Evolutionary conservation across 35 echinoderm and acorn worm genomes (phyloP).

Genomic region (Nesometra sesokonis): DNA sequence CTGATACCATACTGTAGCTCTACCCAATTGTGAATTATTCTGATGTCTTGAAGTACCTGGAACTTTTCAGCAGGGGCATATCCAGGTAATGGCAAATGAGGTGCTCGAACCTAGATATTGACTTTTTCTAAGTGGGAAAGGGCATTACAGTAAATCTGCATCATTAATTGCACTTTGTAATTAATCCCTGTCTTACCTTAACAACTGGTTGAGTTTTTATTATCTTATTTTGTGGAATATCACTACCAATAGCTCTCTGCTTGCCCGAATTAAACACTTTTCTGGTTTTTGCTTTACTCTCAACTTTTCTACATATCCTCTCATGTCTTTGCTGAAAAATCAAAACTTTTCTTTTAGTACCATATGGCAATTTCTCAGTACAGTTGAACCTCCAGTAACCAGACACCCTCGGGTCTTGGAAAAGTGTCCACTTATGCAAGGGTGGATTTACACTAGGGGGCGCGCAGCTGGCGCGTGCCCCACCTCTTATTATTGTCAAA

Average conservation of each 20-base stretch:
- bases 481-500: no score
- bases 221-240: constrained; percentile 24
- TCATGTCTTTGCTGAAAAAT: constrained; percentile 27
- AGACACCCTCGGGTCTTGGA: no score
- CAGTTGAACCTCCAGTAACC: no score
- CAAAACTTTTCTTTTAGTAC: background rate
- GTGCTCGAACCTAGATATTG: background rate
- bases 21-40: no score
- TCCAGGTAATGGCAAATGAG: no score
- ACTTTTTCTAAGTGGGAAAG: background rate
- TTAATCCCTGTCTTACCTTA: constrained; percentile 17
- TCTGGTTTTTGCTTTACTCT: constrained; percentile 25
- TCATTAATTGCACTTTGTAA: background rate
- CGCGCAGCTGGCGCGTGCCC: no score
- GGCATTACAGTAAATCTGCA: background rate
- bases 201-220: constrained; percentile 12
- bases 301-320: constrained; percentile 37
- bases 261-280: constrained; percentile 59
- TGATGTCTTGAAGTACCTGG: no score
- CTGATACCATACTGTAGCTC: no score
- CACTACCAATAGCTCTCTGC: constrained; percentile 45
- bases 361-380: background rate
- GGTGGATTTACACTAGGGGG: no score
- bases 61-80: no score
- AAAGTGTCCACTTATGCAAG: no score